Evolutionary conservation across 2,113 vertebrate species (phyloP), one percentile per base, ranked within the genome.

Genomic region (Xenopus laevis): DNA sequence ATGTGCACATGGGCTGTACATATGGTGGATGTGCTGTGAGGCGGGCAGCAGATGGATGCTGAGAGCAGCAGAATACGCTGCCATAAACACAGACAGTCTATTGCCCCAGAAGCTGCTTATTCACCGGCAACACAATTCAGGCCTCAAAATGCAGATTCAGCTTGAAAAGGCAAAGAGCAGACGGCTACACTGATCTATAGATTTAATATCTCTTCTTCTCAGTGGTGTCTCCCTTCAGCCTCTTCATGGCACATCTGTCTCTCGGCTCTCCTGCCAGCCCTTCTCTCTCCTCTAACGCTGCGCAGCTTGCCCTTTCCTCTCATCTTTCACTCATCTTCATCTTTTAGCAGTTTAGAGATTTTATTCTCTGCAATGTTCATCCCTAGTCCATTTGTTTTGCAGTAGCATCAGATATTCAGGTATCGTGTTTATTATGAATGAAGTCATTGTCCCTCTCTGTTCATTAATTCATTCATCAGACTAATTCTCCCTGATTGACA

Each of bases 31-130:
- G 45, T 23, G 33, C 21, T 74, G 17, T 21, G 72, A 74, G 72
- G 65, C 44, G 57, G 72, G 57, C 30, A 68, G 72, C 72, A 74
- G 72, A 74, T 68, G 72, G 65, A 68, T 74, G 72, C 72, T 74
- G 72, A 74, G 65, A 33, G 65, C 45, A 44, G 66, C 72, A 74
- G 64, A 74, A 74, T 74, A 74, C 67, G 40, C 72, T 74, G 72
- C 65, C 72, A 68, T 57, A 52, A 30, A 46, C 65, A 66, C 65
- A 74, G 55, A 4, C 65, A 74, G 72, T 47, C 72, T 23, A 74
- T 44, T 65, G 62, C 71, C 62, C 52, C 65, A 57, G 67, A 68
- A 74, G 55, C 72, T 67, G 64, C 64, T 67, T 74, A 64, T 73
- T 74, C 72, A 67, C 64, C 52, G 55, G 72, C 72, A 74, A 21